Percentiles rank a stretch among this genome's conserved stretches.
Evolutionary conservation across 2,113 vertebrate species (phyloP).

Genomic region (Taxidea taxus): DNA sequence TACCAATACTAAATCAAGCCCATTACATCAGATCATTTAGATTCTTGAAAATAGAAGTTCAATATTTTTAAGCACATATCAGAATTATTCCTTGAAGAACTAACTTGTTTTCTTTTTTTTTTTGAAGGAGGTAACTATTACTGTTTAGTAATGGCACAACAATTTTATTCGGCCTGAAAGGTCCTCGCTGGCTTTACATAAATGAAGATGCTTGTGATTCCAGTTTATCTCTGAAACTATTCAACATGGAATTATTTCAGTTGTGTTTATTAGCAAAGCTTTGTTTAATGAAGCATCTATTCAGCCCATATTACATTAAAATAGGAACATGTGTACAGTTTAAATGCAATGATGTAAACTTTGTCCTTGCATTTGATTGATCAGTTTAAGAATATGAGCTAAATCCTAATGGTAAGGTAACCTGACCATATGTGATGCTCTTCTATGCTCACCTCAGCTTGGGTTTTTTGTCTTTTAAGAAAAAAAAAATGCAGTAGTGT

Average conservation of each 20-base stretch:
- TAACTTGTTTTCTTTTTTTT: conserved; percentile 68
- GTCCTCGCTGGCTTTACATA: conserved; percentile 80
- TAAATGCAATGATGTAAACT: conserved; percentile 84
- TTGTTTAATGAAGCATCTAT: conserved; percentile 82
- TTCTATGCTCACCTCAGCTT: conserved; percentile 83
- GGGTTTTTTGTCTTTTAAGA: conserved; percentile 85
- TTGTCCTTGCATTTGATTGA: conserved; percentile 82
- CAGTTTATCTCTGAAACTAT: conserved; percentile 83
- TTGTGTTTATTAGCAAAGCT: conserved; percentile 85
- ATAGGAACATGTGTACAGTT: conserved; percentile 84
- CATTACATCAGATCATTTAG: conserved; percentile 72
- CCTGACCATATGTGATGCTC: conserved; percentile 79
- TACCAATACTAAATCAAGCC: conserved; percentile 73
- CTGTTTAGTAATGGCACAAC: conserved; percentile 83
- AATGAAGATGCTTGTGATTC: conserved; percentile 72
- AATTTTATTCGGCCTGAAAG: conserved; percentile 76
- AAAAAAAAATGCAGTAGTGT: conserved; percentile 83
- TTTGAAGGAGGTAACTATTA: conserved; percentile 79
- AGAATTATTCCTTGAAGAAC: conserved; percentile 67
- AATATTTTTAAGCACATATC: conserved; percentile 80
- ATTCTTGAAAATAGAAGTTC: conserved; percentile 71
- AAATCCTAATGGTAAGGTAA: conserved; percentile 78
- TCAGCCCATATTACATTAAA: conserved; percentile 83
- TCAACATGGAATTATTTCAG: conserved; percentile 81
- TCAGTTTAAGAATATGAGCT: conserved; percentile 79